These are phyloP conservation scores for Theristicus caerulescens DNA, from an alignment of 2,113 vertebrate genomes.

Conservation along the genomic window DNA sequence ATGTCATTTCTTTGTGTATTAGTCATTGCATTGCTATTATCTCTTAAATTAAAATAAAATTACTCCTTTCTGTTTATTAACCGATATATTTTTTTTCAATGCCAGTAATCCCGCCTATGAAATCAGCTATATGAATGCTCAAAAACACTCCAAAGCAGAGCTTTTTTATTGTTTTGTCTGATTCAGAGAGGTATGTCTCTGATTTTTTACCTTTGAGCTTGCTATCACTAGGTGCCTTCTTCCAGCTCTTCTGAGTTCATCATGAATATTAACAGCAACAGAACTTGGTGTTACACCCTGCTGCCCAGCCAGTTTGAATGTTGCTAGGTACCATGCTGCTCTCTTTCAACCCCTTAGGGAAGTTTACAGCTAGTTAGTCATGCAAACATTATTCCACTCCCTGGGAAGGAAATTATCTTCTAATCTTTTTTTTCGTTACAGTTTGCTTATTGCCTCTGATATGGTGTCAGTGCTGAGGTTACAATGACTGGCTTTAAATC, in stretches of 20 bases:
- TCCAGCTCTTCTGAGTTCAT: neutral
- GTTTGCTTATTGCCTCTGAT: neutral
- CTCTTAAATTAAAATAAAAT: neutral
- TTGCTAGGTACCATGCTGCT: neutral
- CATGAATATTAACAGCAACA: neutral
- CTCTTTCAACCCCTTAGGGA: neutral
- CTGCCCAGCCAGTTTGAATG: neutral
- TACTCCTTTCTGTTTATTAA: neutral
- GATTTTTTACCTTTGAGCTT: neutral
- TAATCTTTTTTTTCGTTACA: neutral
- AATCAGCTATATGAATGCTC: neutral
- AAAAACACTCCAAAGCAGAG: neutral
- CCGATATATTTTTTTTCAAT: neutral
- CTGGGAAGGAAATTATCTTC: neutral
- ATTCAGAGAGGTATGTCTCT: neutral
- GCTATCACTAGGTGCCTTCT: neutral
- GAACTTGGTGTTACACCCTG: neutral
- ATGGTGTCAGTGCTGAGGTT: neutral
- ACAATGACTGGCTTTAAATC: neutral
- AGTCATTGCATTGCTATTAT: neutral
- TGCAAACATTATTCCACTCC: neutral
- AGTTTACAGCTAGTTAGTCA: neutral
- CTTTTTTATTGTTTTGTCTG: accelerated
- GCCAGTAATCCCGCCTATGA: neutral
- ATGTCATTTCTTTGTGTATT: neutral